Evolutionary conservation across 2,113 vertebrate species (phyloP), one percentile per base, ranked within the genome.

Genomic region (Entelurus aequoreus): DNA sequence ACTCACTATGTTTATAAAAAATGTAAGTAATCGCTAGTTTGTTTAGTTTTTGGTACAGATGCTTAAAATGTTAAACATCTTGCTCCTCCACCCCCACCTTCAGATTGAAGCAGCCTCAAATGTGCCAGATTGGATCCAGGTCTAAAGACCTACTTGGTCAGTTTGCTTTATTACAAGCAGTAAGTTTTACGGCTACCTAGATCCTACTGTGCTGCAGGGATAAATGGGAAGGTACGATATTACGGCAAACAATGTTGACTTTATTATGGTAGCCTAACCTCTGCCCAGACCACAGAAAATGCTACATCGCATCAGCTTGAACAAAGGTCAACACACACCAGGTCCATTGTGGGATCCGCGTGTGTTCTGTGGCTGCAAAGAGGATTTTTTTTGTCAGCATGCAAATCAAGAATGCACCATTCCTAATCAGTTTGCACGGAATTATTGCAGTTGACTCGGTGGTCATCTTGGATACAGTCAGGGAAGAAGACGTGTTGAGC

Each of bases 391-490:
- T n/a, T n/a, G 42, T 2, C 42, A 68, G 66, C 65, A 65, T 71
- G 73, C 28, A 15, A 58, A 4, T 73, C 48, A 76, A 54, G 77
- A 84, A 78, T 79, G 69, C 57, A 36, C 50, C 68, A 37, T 65
- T 63, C 55, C 50, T n/a, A 84, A 84, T 84, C 77, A 0, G 51
- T 77, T 80, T 77, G 49, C 72, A 12, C 49, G 60, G 68, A 70
- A 69, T 66, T 38, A 55, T 3, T 19, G 37, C 12, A 46, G 67
- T 57, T 13, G 48, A 74, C 47, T 67, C 47, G n/a, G 36, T 21
- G 51, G 56, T 64, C 38, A n/a, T 66, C 65, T 28, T 28, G 35
- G 56, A 54, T 14, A 54, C 38, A n/a, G 54, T 72, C 56, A 35
- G 48, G 37, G 48, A 60, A 59, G 49, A 62, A 60, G 44, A 60